Evolutionary conservation across 2,888 invertebrate species (phyloP), one percentile per base, ranked within the genome.

Genomic region (Drosophila helvetica): DNA sequence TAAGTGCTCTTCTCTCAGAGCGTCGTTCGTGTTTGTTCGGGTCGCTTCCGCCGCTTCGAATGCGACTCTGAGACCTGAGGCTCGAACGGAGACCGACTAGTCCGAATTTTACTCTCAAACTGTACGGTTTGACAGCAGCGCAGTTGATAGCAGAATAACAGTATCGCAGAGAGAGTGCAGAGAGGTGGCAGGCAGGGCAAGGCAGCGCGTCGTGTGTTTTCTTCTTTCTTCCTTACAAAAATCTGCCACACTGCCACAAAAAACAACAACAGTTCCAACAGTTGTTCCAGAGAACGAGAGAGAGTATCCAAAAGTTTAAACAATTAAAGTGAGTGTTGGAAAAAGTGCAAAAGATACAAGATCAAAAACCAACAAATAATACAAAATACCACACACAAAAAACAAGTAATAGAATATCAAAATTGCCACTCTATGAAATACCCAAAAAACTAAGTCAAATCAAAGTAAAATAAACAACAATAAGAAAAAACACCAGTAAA

Each of bases 91-190:
- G 45, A 27, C 71, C 74, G 71, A 88, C 85, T 89, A 91, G 92
- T 91, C 88, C 90, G 91, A 91, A 90, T 90, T 90, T 90, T 90
- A 91, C 91, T 90, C 91, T 91, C 91, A 90, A 90, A 90, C 90
- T 90, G 90, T 91, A 90, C 90, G 91, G 91, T 91, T 90, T 86
- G 89, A 67, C 72, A 71, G 86, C 77, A 81, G 53, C 38, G 38
- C 65, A 76, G 71, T 70, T 60, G 61, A 45, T 48, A 69, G 63
- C 48, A 52, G 48, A 50, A 63, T 63, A 66, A 54, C 62, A 65
- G 62, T 56, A 51, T 53, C 18, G 61, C 22, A 47, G 51, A 61
- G n/a, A 53, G 59, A 46, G 45, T 38, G 65, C 30, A 50, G 54
- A 65, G 62, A 46, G 52, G 47, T 47, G 48, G 54, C 42, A 55